A percentile compares a stretch with the other conserved stretches of the same genome.
These are phyloP conservation scores for Coracias cyanogaster DNA, from an alignment of 2,797 vertebrate genomes.

Conservation along the genomic window DNA sequence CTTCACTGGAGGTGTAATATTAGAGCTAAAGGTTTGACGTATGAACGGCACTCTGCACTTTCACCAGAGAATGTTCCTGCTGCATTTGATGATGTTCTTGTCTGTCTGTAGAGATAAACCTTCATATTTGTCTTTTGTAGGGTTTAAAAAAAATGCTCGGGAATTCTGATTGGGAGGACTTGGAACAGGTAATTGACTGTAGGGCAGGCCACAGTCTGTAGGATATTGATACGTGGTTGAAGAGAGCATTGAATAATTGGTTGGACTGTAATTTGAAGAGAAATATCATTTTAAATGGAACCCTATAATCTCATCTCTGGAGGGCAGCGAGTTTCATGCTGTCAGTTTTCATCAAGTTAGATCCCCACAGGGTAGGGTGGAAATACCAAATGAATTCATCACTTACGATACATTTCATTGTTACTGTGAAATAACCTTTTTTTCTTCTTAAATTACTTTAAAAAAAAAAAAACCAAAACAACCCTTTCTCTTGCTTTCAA, in stretches of 20 bases:
- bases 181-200: constrained; percentile 74
- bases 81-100: constrained; percentile 43
- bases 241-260: neutral
- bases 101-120: constrained; percentile 38
- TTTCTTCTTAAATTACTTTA: neutral
- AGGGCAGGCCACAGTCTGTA: constrained; percentile 15
- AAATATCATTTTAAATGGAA: neutral
- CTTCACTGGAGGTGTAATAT: neutral
- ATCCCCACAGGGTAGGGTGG: neutral
- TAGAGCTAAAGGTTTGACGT: neutral
- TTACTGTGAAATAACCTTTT: neutral
- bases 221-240: neutral
- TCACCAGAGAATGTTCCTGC: constrained; percentile 18
- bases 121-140: constrained; percentile 67
- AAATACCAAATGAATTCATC: neutral
- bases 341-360: neutral
- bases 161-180: constrained; percentile 77
- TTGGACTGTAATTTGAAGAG: neutral
- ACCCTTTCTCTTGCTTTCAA: neutral
- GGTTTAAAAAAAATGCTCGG: constrained; percentile 74
- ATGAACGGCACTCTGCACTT: neutral
- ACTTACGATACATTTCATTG: neutral
- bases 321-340: neutral
- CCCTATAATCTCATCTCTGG: neutral
- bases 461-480: too few species aligned